A percentile compares a stretch with the other conserved stretches of the same genome.
Conservation (phyloP, 2,797 vertebrate species). For the Valencia hispanica region DNA sequence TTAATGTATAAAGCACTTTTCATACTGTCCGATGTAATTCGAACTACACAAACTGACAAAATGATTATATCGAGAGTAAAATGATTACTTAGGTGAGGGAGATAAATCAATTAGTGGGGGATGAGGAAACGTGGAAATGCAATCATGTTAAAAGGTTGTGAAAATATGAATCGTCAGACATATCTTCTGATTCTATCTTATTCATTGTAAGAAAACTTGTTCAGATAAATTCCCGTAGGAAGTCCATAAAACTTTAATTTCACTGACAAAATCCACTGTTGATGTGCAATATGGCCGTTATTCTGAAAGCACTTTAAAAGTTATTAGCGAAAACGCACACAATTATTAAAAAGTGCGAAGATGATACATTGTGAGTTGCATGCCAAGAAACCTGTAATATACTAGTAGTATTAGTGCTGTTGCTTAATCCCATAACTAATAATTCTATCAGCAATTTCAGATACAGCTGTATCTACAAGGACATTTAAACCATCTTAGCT, state of each 20-base stretch:
- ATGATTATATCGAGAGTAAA: neutral
- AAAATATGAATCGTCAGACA: neutral
- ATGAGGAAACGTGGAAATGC: neutral
- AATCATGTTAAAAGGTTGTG: neutral
- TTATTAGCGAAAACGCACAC: neutral
- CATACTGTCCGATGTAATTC: neutral
- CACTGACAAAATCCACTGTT: neutral
- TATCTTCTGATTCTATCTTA: neutral
- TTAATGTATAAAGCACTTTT: neutral
- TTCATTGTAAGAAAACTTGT: neutral
- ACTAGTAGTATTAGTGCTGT: neutral
- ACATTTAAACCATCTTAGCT: neutral
- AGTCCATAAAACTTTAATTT: neutral
- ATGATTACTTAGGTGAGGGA: neutral
- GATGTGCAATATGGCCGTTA: neutral
- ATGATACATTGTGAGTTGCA: neutral
- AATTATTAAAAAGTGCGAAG: neutral
- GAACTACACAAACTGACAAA: neutral
- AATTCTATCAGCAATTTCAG: too few species aligned
- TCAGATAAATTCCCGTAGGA: neutral
- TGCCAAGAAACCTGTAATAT: neutral
- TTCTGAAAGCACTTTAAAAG: neutral
- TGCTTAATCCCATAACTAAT: neutral
- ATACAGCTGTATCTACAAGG: too few species aligned
- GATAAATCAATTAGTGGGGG: neutral